Evolutionary conservation across 2,113 vertebrate genomes (phyloP).

Genomic region (Trogon melanurus): DNA sequence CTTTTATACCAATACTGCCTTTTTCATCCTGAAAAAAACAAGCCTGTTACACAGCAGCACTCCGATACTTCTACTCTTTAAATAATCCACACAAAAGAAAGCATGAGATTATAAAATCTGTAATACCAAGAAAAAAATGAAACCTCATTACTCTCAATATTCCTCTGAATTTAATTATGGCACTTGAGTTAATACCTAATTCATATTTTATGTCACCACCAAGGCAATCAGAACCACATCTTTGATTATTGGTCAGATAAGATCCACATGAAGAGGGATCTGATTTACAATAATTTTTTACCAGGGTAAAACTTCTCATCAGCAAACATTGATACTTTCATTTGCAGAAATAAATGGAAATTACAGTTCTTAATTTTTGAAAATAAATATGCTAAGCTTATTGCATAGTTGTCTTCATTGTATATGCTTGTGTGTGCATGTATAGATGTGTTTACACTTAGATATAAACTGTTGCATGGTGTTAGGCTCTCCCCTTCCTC

Average conservation of each 20-base stretch:
- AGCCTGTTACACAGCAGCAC: background rate
- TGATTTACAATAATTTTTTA: background rate
- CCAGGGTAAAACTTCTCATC: background rate
- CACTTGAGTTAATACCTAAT: background rate
- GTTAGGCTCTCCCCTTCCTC: background rate
- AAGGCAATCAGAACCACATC: background rate
- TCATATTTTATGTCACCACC: background rate
- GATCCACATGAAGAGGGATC: background rate
- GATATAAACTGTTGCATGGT: background rate
- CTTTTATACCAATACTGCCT: conserved; percentile 1
- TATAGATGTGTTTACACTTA: background rate
- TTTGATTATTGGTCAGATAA: background rate
- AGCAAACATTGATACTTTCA: background rate
- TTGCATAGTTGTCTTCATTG: background rate
- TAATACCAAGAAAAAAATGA: conserved; percentile 32
- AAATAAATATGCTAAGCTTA: background rate
- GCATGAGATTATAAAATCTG: background rate
- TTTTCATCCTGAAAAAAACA: conserved; percentile 29
- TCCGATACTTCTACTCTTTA: background rate
- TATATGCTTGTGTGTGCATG: background rate
- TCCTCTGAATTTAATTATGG: conserved; percentile 43
- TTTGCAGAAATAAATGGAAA: background rate
- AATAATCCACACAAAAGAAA: conserved; percentile 1
- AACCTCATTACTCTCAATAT: background rate
- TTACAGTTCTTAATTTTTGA: background rate